Base-by-base conservation (phyloP, 2,888 invertebrate species). In the Agonopterix alstromeriana region DNA sequence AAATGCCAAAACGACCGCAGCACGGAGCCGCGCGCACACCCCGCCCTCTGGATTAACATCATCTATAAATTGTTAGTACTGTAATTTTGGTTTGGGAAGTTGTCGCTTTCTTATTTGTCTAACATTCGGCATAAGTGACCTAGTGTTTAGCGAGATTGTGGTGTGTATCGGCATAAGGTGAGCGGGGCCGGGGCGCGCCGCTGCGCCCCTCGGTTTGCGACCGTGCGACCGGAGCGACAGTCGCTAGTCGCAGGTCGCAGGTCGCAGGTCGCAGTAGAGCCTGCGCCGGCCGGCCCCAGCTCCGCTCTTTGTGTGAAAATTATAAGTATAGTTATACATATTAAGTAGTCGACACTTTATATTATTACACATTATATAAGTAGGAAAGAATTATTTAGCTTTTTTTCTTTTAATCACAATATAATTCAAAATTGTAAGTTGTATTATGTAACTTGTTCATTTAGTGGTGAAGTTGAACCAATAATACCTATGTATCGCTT, bases 361-460 rank as follows among this genome's bases (percentile, higher is more conserved):
- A 87, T 86, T 86, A 88, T 86, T 85, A 87, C 85, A 83, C 85
- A 78, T 80, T 79, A 77, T 87, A 82, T 87, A 86, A 88, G 88
- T 88, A 88, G 87, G 80, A 86, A 83, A 83, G 78, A 85, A 85
- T 87, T 88, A 85, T 87, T 88, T 88, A 85, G 86, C 84, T 82
- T 84, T 74, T n/a, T 43, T 82, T 86, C 80, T 67, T 74, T 87
- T 86, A 85, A 84, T 84, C 85, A 85, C 85, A 82, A 78, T 86
- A 86, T 84, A 85, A 86, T 85, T 88, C 84, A 83, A 88, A 88
- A 87, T 88, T 88, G 84, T 86, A 86, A 82, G 81, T 86, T 86
- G 75, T 84, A 83, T 85, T 84, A 81, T 82, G 79, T 85, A 82
- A 82, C 77, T 78, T 67, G 77, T 83, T 83, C 77, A 75, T 79